phyloP scores from a whole-genome alignment of 2,797 vertebrate species.

The Mallotus villosus region DNA sequence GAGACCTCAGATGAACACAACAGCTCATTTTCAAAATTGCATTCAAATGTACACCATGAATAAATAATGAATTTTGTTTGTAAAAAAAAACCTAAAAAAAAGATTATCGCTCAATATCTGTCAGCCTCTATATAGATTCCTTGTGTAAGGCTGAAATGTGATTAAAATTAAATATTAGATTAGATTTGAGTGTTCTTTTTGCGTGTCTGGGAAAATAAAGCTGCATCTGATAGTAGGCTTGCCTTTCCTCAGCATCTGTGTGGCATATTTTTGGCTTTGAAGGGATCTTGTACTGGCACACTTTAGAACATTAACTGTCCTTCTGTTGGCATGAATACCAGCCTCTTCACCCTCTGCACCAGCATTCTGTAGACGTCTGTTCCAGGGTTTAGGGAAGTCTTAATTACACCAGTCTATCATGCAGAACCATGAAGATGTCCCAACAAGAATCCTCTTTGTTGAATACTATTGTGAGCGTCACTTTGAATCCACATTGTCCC shows the following conservation, averaged over 20 bases:
- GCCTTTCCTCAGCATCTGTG: slow-evolving; percentile 17
- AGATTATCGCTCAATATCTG: background rate
- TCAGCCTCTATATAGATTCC: background rate
- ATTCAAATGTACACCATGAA: slow-evolving; percentile 87
- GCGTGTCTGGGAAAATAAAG: background rate
- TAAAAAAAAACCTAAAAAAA: no score
- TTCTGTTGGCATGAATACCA: slow-evolving; percentile 16
- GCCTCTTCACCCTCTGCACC: no score
- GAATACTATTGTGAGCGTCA: background rate
- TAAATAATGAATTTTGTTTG: slow-evolving; percentile 56
- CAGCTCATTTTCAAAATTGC: slow-evolving; percentile 80
- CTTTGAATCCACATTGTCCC: background rate
- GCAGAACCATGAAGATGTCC: background rate
- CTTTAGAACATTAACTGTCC: slow-evolving; percentile 20
- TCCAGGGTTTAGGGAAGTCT: background rate
- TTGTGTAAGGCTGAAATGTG: background rate
- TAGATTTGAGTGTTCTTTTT: background rate
- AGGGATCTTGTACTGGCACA: background rate
- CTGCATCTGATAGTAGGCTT: background rate
- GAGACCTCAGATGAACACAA: slow-evolving; percentile 78
- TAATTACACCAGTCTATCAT: background rate
- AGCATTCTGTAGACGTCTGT: background rate
- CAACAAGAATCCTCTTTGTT: background rate
- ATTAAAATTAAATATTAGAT: background rate
- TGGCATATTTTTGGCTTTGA: slow-evolving; percentile 23